These are phyloP conservation scores for Ichneumoninae sp. DNA, from an alignment of 2,888 invertebrate species.

Conservation along the genomic window DNA sequence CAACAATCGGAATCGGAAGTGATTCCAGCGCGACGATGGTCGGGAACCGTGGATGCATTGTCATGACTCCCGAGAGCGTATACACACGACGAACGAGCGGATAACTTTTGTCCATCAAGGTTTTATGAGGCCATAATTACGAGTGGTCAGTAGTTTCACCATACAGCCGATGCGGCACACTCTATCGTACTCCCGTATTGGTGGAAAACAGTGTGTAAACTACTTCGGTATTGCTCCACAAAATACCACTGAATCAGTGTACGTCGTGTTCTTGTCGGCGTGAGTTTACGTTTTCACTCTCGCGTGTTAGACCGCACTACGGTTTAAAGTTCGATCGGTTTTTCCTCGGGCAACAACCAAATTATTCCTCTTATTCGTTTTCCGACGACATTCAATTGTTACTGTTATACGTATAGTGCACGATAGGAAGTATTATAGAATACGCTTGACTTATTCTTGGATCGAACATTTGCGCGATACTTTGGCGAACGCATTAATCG, in stretches of 20 bases:
- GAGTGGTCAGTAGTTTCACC: constrained; percentile 70
- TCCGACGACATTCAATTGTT: background rate
- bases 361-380: background rate
- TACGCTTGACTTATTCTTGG: background rate
- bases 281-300: constrained; percentile 57
- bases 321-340: constrained; percentile 3
- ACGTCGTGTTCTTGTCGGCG: constrained; percentile 68
- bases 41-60: constrained; percentile 78
- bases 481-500: constrained; percentile 13
- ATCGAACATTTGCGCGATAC: background rate
- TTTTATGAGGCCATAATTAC: constrained; percentile 68
- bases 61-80: constrained; percentile 66
- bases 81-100: constrained; percentile 50
- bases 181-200: constrained; percentile 7
- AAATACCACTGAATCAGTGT: constrained; percentile 74
- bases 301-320: background rate
- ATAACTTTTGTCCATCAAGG: constrained; percentile 73
- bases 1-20: constrained; percentile 82
- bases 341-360: background rate
- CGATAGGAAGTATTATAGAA: background rate
- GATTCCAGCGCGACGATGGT: constrained; percentile 76
- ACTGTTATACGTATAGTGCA: background rate
- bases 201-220: constrained; percentile 64
- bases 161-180: constrained; percentile 41
- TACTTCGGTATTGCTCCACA: constrained; percentile 69